Conservation (phyloP, 2,113 vertebrate genomes). For the Strix uralensis region DNA sequence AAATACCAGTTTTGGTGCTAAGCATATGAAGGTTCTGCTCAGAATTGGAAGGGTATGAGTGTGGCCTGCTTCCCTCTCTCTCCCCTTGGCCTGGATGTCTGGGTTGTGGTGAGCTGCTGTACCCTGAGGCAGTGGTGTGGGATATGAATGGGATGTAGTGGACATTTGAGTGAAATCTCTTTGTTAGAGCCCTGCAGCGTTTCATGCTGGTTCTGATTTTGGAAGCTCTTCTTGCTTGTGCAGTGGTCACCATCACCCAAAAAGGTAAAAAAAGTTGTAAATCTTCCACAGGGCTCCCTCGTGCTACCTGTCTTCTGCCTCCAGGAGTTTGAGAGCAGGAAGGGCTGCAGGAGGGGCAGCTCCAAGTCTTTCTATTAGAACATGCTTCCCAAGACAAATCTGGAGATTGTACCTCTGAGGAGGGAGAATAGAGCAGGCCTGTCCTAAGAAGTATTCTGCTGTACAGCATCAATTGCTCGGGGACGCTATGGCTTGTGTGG, state of each 20-base stretch:
- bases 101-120: neutral
- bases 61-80: neutral
- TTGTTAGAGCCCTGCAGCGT: neutral
- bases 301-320: neutral
- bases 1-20: neutral
- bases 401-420: neutral
- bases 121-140: neutral
- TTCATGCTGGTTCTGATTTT: neutral
- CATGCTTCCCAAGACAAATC: neutral
- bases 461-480: neutral
- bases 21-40: neutral
- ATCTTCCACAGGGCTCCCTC: neutral
- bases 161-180: neutral
- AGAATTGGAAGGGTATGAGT: neutral
- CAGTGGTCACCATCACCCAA: neutral
- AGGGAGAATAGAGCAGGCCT: neutral
- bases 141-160: neutral
- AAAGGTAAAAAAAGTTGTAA: neutral
- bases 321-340: neutral
- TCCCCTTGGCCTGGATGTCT: neutral
- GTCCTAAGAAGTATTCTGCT: neutral
- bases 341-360: neutral
- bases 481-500: neutral
- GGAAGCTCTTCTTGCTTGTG: neutral
- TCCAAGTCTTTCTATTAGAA: neutral